Base-by-base conservation (phyloP, 53 echinoderm and acorn worm genomes). In the Stichopus horrens region DNA sequence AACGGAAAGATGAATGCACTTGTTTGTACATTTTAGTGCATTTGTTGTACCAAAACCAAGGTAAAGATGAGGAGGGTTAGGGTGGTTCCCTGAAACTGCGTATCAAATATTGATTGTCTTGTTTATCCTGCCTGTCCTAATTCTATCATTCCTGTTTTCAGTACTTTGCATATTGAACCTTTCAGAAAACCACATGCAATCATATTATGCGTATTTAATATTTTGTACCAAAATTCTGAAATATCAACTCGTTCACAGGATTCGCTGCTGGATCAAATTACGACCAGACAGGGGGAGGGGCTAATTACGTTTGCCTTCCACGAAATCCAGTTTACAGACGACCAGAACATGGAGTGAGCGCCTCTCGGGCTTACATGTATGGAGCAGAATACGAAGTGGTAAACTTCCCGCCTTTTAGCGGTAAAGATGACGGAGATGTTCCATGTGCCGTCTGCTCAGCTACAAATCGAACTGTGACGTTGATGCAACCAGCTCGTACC, bases 391-490 rank as follows among this genome's bases (percentile, higher is more conserved):
- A 90, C 85, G 74, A 86, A 75, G 74, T 57, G 13, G 23, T 21
- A 13, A 55, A 57, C 23, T 90, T 58, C 57, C 68, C 57, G 14
- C 90, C 90, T 53, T 68, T 90, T 20, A 54, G 21, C 23, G 73
- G 74, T 23, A 22, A 71, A 21, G 74, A 83, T 75, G 76, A 83
- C 18, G 83, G 83, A 7, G 90, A 90, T 52, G 83, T 83, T 55
- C 86, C 90, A 6, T 90, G 90, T 85, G 83, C 90, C n/a, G 90
- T 83, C 16, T 90, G 90, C 55, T 74, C 19, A 9, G 83, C 58
- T 5, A 59, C 60, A 16, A 37, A 21, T 8, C 83, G 90, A 11
- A 83, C 21, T 21, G 74, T 74, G 21, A 73, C 83, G 0, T 54
- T 90, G 9, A 90, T 90, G 84, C 54, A 83, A 11, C 90, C 90